phyloP scores from a whole-genome alignment of 2,113 vertebrate species.

The Rhea pennata region DNA sequence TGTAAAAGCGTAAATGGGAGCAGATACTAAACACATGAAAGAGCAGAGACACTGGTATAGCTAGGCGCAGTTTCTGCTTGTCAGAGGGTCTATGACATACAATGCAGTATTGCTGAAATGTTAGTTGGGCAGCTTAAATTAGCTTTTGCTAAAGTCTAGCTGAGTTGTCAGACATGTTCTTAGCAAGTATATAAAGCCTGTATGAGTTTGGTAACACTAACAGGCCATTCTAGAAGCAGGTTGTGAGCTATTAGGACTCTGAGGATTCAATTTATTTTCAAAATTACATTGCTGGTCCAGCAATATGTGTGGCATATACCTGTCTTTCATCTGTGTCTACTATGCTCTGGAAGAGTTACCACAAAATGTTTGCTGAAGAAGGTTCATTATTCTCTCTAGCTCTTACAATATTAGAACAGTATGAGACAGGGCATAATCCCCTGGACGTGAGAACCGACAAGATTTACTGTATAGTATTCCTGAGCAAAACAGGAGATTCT shows the following conservation, averaged over 20 bases:
- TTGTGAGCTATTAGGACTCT: not conserved
- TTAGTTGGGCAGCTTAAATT: slow-evolving; percentile 20
- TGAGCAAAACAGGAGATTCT: not conserved
- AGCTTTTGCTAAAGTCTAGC: not conserved
- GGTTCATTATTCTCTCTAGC: not conserved
- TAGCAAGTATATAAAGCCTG: not conserved
- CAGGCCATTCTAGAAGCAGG: not conserved
- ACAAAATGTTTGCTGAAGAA: not conserved
- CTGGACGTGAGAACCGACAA: not conserved
- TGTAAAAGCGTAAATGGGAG: slow-evolving; percentile 1
- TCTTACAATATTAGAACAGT: not conserved
- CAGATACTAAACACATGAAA: not conserved
- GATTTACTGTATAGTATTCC: not conserved
- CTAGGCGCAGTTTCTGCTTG: slow-evolving; percentile 9
- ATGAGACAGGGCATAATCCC: not conserved
- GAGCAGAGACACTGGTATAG: not conserved
- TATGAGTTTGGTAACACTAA: not conserved
- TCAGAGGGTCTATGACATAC: not conserved
- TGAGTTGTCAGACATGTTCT: not conserved
- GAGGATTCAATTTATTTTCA: not conserved
- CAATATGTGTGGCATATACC: not conserved
- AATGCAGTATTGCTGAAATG: not conserved
- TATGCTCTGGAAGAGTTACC: not conserved
- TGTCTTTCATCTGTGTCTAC: not conserved
- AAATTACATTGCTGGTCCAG: not conserved